These are phyloP conservation scores for Tinea pellionella DNA, from an alignment of 2,888 invertebrate genomes.

Conservation along the genomic window DNA sequence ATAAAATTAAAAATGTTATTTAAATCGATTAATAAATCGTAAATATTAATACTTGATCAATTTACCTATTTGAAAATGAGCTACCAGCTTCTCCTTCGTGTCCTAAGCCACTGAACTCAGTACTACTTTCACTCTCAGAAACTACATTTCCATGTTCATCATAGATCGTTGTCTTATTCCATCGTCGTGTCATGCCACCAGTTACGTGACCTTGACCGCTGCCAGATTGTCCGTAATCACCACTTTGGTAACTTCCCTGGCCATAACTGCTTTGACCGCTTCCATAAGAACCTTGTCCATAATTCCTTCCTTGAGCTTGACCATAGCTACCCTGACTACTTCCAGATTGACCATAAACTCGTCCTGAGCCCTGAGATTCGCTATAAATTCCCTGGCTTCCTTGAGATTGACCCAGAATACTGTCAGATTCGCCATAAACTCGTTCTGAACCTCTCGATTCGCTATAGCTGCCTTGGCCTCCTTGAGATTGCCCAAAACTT, in stretches of 20 bases:
- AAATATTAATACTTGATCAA: conserved; percentile 15
- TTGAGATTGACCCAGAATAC: conserved; percentile 13
- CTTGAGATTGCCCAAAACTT: conserved; percentile 17
- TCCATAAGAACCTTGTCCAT: conserved; percentile 4
- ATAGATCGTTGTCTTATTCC: conserved; percentile 44
- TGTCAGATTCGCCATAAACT: neutral
- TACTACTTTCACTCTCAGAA: conserved; percentile 61
- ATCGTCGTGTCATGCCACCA: conserved; percentile 31
- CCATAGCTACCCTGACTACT: conserved; percentile 24
- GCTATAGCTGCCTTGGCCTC: conserved; percentile 8
- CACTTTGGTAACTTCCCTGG: neutral
- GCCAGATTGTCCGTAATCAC: conserved; percentile 17
- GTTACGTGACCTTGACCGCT: conserved; percentile 24
- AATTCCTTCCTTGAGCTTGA: conserved; percentile 19
- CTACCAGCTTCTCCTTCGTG: conserved; percentile 58
- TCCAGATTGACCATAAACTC: neutral
- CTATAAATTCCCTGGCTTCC: conserved; percentile 12
- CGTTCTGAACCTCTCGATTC: neutral
- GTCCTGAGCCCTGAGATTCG: neutral
- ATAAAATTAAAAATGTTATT: neutral
- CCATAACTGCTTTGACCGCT: neutral
- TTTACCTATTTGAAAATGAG: conserved; percentile 51
- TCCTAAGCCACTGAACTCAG: conserved; percentile 55
- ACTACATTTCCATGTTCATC: conserved; percentile 55
- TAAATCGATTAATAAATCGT: too few species aligned